A percentile compares a stretch with the other conserved stretches of the same genome.
phyloP scores from a whole-genome alignment of 2,113 vertebrate genomes.

The Trichomycterus rosablanca region DNA sequence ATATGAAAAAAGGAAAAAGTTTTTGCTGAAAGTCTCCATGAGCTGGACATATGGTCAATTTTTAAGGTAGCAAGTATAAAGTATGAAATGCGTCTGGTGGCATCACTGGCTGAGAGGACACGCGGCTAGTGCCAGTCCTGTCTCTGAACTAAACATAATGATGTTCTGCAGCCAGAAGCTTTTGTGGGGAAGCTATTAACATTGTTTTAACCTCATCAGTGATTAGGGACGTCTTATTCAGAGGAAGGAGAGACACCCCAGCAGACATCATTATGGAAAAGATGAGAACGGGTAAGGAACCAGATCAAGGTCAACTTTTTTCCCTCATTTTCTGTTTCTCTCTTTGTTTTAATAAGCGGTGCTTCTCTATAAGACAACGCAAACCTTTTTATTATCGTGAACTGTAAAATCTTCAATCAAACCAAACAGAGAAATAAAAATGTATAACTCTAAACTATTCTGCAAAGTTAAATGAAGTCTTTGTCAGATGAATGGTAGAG shows the following conservation, averaged over 20 bases:
- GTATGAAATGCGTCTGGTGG: neutral
- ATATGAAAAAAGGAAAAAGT: no score
- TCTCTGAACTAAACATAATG: constrained; percentile 28
- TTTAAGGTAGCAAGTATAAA: no score
- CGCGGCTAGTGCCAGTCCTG: neutral
- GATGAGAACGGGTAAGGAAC: constrained; percentile 19
- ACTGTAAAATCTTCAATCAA: constrained; percentile 27
- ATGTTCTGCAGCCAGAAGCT: constrained; percentile 30
- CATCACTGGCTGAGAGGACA: neutral
- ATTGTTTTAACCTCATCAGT: constrained; percentile 46
- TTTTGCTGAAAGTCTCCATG: no score
- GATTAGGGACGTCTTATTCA: constrained; percentile 38
- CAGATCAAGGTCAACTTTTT: constrained; percentile 39
- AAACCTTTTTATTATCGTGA: constrained; percentile 26
- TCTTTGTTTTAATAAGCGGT: neutral
- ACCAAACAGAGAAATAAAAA: no score
- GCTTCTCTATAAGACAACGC: constrained; percentile 13
- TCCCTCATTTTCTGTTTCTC: constrained; percentile 13
- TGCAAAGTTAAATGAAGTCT: no score
- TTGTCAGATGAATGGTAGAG: no score
- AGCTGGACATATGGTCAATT: no score
- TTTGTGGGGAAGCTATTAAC: constrained; percentile 38
- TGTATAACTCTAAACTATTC: no score
- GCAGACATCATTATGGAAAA: constrained; percentile 46
- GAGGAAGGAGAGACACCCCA: constrained; percentile 37